Conservation (phyloP, 2,888 invertebrate species). For the Ashinkailepas kermadecensis region DNA sequence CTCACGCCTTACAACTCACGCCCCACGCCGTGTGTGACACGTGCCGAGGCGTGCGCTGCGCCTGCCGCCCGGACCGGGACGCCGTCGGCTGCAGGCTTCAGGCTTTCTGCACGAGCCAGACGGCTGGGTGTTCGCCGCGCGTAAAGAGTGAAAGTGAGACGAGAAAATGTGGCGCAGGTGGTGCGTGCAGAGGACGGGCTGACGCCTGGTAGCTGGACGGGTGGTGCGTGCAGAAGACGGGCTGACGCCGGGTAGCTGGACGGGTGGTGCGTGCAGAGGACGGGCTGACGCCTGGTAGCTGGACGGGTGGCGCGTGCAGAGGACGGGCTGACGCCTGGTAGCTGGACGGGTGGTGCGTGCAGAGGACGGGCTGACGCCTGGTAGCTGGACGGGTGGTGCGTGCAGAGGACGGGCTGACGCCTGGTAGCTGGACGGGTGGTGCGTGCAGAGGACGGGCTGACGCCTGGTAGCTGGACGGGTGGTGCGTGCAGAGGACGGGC, state of each 20-base stretch:
- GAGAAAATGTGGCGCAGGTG: background rate
- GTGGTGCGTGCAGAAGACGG: background rate
- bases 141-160: constrained; percentile 14
- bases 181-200: background rate
- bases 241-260: background rate
- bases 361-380: background rate
- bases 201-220: background rate
- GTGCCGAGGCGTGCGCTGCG: background rate
- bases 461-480: background rate
- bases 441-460: background rate
- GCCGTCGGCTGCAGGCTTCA: background rate
- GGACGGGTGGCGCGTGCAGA: background rate
- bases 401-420: background rate
- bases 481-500: background rate
- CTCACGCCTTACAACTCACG: background rate
- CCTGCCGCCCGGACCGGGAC: background rate
- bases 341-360: background rate
- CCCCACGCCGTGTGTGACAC: background rate
- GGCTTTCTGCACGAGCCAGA: background rate
- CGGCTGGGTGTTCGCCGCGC: background rate
- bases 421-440: background rate
- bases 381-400: background rate
- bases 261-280: background rate
- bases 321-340: background rate
- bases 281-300: background rate